phyloP scores from a whole-genome alignment of 2,113 vertebrate species.

The Phrynosoma blainvillii region DNA sequence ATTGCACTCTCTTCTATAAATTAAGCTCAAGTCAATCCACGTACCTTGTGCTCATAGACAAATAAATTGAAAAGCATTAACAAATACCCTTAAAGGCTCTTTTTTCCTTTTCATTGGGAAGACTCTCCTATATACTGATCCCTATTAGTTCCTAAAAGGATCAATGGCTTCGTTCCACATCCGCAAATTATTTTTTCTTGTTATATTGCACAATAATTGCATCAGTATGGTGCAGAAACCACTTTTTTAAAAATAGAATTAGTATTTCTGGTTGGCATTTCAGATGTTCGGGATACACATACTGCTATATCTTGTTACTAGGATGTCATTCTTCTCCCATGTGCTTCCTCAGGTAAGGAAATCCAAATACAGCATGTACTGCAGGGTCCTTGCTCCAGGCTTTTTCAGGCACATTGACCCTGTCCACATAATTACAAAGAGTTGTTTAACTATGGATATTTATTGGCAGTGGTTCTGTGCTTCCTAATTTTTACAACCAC shows the following conservation, averaged over 20 bases:
- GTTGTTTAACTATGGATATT: not conserved
- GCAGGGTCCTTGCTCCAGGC: fast-evolving
- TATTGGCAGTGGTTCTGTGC: fast-evolving
- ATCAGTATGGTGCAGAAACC: not conserved
- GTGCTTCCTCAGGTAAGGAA: not conserved
- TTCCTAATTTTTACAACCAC: not conserved
- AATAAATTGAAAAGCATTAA: not conserved
- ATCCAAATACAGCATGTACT: not conserved
- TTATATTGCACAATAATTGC: not conserved
- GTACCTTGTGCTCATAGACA: not conserved
- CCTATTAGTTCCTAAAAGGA: too few species aligned
- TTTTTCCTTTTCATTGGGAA: not conserved
- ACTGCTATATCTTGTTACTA: not conserved
- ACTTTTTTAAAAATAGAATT: not conserved
- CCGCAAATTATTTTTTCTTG: not conserved
- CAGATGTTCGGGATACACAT: not conserved
- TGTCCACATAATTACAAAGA: fast-evolving
- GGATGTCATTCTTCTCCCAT: not conserved
- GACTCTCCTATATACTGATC: not conserved
- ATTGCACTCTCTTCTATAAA: too few species aligned
- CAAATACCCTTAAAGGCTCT: not conserved
- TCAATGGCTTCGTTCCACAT: not conserved
- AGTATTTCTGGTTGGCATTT: not conserved
- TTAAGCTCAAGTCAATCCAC: too few species aligned
- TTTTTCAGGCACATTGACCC: not conserved